phyloP scores from a whole-genome alignment of 1,140 invertebrate genomes.

The Drosophila elegans region DNA sequence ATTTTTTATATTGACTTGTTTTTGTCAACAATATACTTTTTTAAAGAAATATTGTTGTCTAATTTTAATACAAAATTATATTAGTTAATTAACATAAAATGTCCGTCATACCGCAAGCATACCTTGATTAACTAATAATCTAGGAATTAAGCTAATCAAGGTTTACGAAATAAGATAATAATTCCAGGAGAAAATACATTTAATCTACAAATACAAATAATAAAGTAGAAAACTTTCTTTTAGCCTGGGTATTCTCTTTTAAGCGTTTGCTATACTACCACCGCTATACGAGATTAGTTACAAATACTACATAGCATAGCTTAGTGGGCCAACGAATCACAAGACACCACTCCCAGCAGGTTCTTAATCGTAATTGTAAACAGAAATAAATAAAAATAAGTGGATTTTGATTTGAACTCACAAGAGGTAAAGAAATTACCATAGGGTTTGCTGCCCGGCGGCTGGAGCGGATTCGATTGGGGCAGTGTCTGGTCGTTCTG shows the following conservation, averaged over 20 bases:
- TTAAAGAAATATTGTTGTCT: no score
- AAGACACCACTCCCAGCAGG: slow-evolving; percentile 2
- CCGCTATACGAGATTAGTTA: slow-evolving; percentile 29
- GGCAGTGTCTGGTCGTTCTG: slow-evolving; percentile 91
- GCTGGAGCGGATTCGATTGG: slow-evolving; percentile 91
- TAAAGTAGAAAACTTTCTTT: not conserved
- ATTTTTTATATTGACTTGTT: no score
- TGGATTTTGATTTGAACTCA: slow-evolving; percentile 84
- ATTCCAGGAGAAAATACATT: no score
- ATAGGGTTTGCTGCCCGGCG: slow-evolving; percentile 95
- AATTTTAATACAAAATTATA: no score
- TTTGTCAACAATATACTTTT: no score
- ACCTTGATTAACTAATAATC: no score
- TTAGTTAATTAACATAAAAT: no score
- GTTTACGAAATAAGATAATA: no score
- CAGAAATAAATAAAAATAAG: slow-evolving; percentile 69
- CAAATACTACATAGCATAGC: slow-evolving; percentile 33
- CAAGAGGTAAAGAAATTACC: slow-evolving; percentile 87
- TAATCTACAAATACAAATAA: no score
- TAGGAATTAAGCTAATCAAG: no score
- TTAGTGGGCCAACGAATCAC: slow-evolving; percentile 10
- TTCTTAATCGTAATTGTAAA: slow-evolving; percentile 54
- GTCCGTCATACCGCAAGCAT: no score
- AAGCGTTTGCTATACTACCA: slow-evolving; percentile 19
- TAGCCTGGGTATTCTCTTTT: not conserved